A percentile compares a stretch with the other conserved stretches of the same genome.
Conservation (phyloP, 2,113 vertebrate species). For the Chlorocebus sabaeus region DNA sequence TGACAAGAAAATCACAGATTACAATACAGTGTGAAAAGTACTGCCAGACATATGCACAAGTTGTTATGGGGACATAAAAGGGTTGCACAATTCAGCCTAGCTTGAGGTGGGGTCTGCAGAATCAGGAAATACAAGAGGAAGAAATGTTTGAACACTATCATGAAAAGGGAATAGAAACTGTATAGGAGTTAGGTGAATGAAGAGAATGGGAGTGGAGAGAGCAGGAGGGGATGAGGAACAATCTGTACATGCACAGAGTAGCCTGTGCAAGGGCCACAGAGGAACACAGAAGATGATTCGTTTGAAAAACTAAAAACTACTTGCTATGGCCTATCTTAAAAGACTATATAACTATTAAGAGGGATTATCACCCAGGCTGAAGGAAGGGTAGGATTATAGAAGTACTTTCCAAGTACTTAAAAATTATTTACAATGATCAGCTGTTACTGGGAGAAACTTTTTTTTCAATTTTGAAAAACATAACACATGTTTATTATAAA, state of each 20-base stretch:
- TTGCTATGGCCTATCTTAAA: not conserved
- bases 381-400: not conserved
- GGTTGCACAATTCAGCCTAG: not conserved
- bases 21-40: conserved; percentile 29
- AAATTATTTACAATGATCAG: not conserved
- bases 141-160: not conserved
- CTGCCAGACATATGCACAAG: not conserved
- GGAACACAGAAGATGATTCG: not conserved
- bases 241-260: not conserved
- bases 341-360: not conserved
- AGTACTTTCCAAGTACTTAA: not conserved
- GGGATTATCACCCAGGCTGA: not conserved
- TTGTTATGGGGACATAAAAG: not conserved
- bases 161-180: not conserved
- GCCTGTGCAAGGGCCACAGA: not conserved
- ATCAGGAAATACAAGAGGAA: conserved; percentile 13
- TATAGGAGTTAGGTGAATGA: not conserved
- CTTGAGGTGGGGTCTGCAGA: not conserved
- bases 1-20: not conserved
- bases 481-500: not conserved
- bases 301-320: not conserved
- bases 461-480: not conserved
- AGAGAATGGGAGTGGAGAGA: not conserved
- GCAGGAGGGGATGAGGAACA: not conserved
- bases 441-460: not conserved